Conservation (phyloP, 1,140 invertebrate species). For the Hycleus phaleratus region DNA sequence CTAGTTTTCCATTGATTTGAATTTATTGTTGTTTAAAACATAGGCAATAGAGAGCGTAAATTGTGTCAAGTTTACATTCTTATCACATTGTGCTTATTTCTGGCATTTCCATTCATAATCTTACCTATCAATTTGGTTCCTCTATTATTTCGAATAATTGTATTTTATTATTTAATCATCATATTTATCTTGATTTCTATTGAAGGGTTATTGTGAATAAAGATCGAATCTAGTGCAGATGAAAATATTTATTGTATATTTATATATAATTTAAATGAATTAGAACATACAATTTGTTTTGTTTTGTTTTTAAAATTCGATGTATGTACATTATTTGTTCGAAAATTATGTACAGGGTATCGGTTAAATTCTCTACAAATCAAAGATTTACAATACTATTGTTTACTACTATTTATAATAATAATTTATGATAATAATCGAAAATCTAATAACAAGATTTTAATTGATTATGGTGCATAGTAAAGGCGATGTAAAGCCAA, state of each 20-base stretch:
- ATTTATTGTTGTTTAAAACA: too few relatives aligned
- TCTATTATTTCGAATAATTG: too few relatives aligned
- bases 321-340: slow-evolving; percentile 13
- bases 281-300: slow-evolving; percentile 18
- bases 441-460: slow-evolving; percentile 8
- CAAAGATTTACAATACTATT: too few relatives aligned
- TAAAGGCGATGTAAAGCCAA: slow-evolving; percentile 18
- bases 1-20: too few relatives aligned
- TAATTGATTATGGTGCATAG: slow-evolving; percentile 18
- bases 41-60: too few relatives aligned
- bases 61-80: too few relatives aligned
- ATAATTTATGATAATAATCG: not conserved
- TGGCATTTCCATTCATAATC: too few relatives aligned
- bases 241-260: slow-evolving; percentile 20
- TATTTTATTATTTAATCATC: too few relatives aligned
- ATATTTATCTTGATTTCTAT: too few relatives aligned
- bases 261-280: slow-evolving; percentile 6
- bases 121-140: too few relatives aligned
- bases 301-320: slow-evolving; percentile 3
- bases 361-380: slow-evolving; percentile 12
- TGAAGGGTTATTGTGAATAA: not conserved
- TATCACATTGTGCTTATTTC: too few relatives aligned
- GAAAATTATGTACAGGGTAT: slow-evolving; percentile 13
- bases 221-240: slow-evolving; percentile 5
- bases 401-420: too few relatives aligned